A percentile compares a stretch with the other conserved stretches of the same genome.
phyloP scores from a whole-genome alignment of 2,797 vertebrate genomes.

The Fringilla coelebs region DNA sequence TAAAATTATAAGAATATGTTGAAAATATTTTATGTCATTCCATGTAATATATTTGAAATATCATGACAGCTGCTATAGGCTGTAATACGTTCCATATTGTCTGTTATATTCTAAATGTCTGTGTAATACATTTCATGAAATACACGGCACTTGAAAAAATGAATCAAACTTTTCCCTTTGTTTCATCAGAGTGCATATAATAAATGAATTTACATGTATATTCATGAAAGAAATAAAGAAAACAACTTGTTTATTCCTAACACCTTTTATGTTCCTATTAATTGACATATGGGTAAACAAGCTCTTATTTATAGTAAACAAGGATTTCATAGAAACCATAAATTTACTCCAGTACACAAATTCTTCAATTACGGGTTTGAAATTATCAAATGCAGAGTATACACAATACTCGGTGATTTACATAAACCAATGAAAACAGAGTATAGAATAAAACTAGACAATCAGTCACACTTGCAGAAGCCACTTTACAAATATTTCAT shows the following conservation, averaged over 20 bases:
- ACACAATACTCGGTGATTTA: neutral
- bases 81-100: constrained; percentile 66
- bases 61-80: constrained; percentile 61
- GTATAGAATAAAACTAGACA: neutral
- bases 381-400: neutral
- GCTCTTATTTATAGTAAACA: constrained; percentile 17
- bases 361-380: neutral
- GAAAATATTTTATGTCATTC: constrained; percentile 74
- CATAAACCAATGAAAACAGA: constrained; percentile 30
- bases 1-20: constrained; percentile 71
- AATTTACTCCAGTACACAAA: neutral
- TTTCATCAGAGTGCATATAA: neutral
- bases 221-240: constrained; percentile 11
- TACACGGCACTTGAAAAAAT: constrained; percentile 6
- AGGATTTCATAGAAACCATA: constrained; percentile 1
- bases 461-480: constrained; percentile 32
- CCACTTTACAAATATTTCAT: constrained; percentile 18
- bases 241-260: neutral
- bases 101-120: constrained; percentile 55
- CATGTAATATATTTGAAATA: constrained; percentile 72
- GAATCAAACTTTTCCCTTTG: constrained; percentile 11
- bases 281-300: neutral
- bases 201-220: constrained; percentile 3
- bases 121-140: constrained; percentile 56
- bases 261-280: constrained; percentile 24